These are phyloP conservation scores for Hyposmocoma kahamanoa DNA, from an alignment of 1,140 invertebrate species.

Conservation along the genomic window DNA sequence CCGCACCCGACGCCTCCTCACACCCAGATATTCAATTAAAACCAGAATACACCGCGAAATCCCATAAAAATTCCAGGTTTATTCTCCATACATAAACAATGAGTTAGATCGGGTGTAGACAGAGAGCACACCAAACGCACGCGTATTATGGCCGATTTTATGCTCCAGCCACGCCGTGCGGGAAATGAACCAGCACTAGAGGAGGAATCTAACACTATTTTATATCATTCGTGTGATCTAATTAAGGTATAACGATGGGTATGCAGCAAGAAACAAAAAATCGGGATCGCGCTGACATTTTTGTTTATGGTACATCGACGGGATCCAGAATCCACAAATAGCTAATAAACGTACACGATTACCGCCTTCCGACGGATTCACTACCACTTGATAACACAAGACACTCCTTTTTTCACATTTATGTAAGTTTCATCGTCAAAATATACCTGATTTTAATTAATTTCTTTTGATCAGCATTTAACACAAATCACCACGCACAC, in stretches of 20 bases:
- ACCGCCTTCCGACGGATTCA: constrained; percentile 70
- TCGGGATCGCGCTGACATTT: constrained; percentile 73
- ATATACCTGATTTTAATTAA: constrained; percentile 62
- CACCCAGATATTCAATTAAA: constrained; percentile 54
- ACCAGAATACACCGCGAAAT: constrained; percentile 46
- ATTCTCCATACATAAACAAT: constrained; percentile 73
- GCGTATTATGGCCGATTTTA: constrained; percentile 69
- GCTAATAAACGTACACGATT: constrained; percentile 71
- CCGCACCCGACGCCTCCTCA: constrained; percentile 32
- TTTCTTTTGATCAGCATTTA: constrained; percentile 69
- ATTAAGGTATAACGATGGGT: constrained; percentile 68
- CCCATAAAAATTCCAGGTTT: constrained; percentile 68
- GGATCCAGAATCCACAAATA: constrained; percentile 74
- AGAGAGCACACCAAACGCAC: constrained; percentile 67
- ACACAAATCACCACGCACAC: constrained; percentile 74
- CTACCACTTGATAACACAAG: constrained; percentile 69
- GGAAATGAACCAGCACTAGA: constrained; percentile 39
- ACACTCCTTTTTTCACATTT: constrained; percentile 66
- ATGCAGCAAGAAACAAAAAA: constrained; percentile 72
- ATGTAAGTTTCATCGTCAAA: constrained; percentile 66
- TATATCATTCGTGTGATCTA: constrained; percentile 71
- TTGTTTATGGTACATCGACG: constrained; percentile 75
- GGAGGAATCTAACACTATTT: constrained; percentile 67
- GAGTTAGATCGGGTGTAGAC: constrained; percentile 70
- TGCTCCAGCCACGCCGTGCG: constrained; percentile 44